phyloP scores from a whole-genome alignment of 2,888 invertebrate genomes.

The Meiosimyza platycephala region DNA sequence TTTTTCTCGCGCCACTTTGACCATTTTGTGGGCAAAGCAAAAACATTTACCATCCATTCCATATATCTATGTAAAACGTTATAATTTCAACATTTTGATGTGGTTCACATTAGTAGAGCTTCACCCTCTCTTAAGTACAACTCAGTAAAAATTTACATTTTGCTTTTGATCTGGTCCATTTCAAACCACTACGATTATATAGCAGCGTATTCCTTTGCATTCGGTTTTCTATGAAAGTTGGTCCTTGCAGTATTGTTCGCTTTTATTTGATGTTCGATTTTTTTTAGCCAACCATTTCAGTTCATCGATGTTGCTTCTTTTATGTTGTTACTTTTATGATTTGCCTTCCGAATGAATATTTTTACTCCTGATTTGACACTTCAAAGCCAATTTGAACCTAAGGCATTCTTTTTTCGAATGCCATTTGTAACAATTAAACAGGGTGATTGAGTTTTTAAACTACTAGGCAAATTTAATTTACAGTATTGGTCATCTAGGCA shows the following conservation, averaged over 20 bases:
- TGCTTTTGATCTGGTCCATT: background rate
- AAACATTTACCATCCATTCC: conserved; percentile 42
- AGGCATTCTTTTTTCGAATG: conserved; percentile 17
- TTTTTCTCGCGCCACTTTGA: conserved; percentile 8
- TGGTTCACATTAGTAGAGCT: conserved; percentile 18
- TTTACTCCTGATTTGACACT: conserved; percentile 31
- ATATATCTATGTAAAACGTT: conserved; percentile 33
- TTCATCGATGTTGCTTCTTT: conserved; percentile 2
- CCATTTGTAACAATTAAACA: background rate
- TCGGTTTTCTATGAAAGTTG: conserved; percentile 23
- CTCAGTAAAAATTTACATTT: background rate
- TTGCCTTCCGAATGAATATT: conserved; percentile 45
- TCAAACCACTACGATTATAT: background rate
- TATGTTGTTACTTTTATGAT: conserved; percentile 46
- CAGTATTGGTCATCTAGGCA: too few species aligned
- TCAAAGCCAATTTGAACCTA: conserved; percentile 32
- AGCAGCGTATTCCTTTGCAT: conserved; percentile 14
- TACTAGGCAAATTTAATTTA: too few species aligned
- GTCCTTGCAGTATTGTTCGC: background rate
- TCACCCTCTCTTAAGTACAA: background rate
- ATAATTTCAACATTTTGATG: conserved; percentile 43
- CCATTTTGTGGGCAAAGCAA: conserved; percentile 38
- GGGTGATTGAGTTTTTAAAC: too few species aligned
- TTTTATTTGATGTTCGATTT: conserved; percentile 1
- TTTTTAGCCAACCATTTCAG: background rate